Percentiles rank a stretch among this genome's conserved stretches.
phyloP scores from a whole-genome alignment of 2,888 invertebrate species.

The Tenodera sinensis region DNA sequence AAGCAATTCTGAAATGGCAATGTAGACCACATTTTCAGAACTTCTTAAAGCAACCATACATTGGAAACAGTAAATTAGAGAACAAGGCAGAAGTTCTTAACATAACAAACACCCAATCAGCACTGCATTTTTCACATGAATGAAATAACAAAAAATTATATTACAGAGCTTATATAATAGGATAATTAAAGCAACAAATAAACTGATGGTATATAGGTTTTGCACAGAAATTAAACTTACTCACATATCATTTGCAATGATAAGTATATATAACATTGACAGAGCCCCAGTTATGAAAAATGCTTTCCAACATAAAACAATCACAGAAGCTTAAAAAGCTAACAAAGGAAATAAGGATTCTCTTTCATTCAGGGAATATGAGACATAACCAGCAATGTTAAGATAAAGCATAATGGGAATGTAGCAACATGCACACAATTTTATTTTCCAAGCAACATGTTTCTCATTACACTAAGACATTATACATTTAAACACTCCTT shows the following conservation, averaged over 20 bases:
- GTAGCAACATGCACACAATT: constrained; percentile 32
- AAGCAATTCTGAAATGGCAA: background rate
- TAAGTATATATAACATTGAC: background rate
- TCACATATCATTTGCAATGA: background rate
- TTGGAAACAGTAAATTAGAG: background rate
- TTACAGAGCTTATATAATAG: background rate
- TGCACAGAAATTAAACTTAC: background rate
- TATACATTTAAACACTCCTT: constrained; percentile 18
- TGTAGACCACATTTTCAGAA: background rate
- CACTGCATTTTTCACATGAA: background rate
- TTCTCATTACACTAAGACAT: constrained; percentile 28
- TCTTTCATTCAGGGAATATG: constrained; percentile 8
- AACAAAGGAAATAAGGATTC: background rate
- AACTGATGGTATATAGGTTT: background rate
- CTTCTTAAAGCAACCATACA: background rate
- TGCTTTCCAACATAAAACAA: background rate
- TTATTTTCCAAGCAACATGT: constrained; percentile 31
- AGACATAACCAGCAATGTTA: constrained; percentile 10
- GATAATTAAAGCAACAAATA: background rate
- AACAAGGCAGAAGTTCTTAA: background rate
- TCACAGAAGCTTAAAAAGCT: constrained; percentile 12
- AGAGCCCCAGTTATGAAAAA: background rate
- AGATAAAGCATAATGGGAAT: constrained; percentile 25
- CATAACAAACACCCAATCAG: background rate
- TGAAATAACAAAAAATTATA: background rate